Evolutionary conservation across 2,113 vertebrate genomes (phyloP).

Genomic region (Cyprinus carpio): DNA sequence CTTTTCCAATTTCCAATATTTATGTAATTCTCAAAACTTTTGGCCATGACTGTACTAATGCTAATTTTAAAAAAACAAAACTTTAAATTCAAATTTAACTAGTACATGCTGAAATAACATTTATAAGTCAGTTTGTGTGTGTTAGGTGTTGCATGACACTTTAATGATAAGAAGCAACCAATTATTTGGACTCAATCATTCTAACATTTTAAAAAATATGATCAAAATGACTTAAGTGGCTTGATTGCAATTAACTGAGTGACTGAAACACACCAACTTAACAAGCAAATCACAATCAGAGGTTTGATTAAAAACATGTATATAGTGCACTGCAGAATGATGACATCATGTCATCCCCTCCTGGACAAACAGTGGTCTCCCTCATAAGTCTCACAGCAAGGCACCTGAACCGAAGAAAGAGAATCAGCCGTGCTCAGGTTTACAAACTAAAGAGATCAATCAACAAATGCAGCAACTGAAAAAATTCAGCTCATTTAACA

Average conservation of each 20-base stretch:
- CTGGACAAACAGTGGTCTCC: neutral
- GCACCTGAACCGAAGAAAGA: slow-evolving; percentile 72
- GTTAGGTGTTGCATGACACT: neutral
- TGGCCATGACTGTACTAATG: neutral
- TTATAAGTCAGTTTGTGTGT: neutral
- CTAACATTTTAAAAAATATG: neutral
- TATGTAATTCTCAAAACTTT: too few relatives aligned
- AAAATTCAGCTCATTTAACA: too few relatives aligned
- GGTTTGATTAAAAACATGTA: neutral
- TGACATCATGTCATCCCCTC: neutral
- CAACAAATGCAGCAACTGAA: too few relatives aligned
- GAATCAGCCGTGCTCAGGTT: slow-evolving; percentile 73
- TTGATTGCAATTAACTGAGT: slow-evolving; percentile 14
- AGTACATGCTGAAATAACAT: neutral
- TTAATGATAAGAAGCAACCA: neutral
- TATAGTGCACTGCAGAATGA: neutral
- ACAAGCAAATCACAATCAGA: neutral
- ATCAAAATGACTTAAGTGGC: neutral
- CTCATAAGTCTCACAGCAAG: slow-evolving; percentile 57
- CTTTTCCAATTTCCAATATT: too few relatives aligned
- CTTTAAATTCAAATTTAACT: neutral
- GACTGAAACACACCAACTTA: neutral
- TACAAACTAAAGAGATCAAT: slow-evolving; percentile 62
- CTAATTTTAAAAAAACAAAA: neutral
- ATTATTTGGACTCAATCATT: neutral